phyloP scores from a whole-genome alignment of 2,113 vertebrate species.

The Suncus etruscus region DNA sequence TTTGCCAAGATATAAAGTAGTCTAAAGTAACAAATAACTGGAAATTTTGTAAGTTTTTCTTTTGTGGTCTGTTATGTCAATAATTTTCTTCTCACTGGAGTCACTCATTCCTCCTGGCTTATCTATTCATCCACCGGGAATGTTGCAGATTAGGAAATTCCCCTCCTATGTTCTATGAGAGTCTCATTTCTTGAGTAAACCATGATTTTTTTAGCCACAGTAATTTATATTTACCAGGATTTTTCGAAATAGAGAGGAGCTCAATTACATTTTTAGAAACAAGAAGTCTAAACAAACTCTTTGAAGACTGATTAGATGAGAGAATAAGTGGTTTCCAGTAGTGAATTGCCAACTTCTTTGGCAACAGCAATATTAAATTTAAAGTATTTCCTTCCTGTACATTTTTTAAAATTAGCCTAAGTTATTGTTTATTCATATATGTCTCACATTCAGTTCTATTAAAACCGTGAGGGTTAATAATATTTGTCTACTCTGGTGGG shows the following conservation, averaged over 20 bases:
- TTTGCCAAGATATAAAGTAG: slow-evolving; percentile 50
- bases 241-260: background rate
- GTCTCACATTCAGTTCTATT: background rate
- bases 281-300: slow-evolving; percentile 35
- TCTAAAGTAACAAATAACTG: slow-evolving; percentile 47
- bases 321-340: background rate
- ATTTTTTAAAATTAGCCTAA: slow-evolving; percentile 14
- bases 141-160: slow-evolving; percentile 46
- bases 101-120: slow-evolving; percentile 14
- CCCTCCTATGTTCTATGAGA: background rate
- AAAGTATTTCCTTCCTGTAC: slow-evolving; percentile 38
- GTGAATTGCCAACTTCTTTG: slow-evolving; percentile 7
- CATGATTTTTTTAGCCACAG: background rate
- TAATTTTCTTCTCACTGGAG: background rate
- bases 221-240: background rate
- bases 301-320: background rate
- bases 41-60: slow-evolving; percentile 66
- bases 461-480: background rate
- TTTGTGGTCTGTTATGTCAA: slow-evolving; percentile 49
- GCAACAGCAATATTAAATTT: background rate
- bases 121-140: background rate
- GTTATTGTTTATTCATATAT: slow-evolving; percentile 32
- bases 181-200: background rate
- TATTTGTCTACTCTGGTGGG: background rate
- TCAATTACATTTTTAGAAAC: slow-evolving; percentile 25